These are phyloP conservation scores for Clamator glandarius DNA, from an alignment of 2,797 vertebrate genomes.

Conservation along the genomic window DNA sequence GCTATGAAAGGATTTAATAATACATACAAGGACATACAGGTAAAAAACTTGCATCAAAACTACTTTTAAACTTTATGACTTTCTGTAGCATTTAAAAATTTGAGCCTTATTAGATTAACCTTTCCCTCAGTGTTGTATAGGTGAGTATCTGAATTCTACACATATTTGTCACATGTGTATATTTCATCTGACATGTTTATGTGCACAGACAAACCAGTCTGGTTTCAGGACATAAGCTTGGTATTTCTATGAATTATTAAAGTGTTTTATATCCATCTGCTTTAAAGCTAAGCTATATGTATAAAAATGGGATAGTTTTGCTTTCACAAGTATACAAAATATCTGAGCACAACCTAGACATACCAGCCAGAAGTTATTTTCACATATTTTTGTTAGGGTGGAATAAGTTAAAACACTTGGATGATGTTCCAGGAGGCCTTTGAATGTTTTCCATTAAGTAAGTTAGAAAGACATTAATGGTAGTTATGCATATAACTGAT, in stretches of 20 bases:
- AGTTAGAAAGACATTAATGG: conserved; percentile 53
- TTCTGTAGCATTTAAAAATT: neutral
- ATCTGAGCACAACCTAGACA: neutral
- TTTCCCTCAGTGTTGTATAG: neutral
- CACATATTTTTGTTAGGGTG: neutral
- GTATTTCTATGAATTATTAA: neutral
- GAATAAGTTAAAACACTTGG: conserved; percentile 47
- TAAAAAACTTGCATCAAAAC: neutral
- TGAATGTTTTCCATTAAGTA: conserved; percentile 60
- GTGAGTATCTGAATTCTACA: neutral
- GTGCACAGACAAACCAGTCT: neutral
- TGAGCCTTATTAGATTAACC: neutral
- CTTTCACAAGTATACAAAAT: neutral
- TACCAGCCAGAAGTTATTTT: conserved; percentile 27
- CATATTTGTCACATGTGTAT: neutral
- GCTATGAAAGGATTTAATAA: neutral
- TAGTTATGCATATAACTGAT: conserved; percentile 43
- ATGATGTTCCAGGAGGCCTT: conserved; percentile 38
- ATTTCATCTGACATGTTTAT: neutral
- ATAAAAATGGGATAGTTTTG: neutral
- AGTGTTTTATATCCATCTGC: neutral
- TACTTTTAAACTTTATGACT: neutral
- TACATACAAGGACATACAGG: neutral
- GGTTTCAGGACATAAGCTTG: neutral
- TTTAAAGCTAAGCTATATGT: neutral